Evolutionary conservation across 2,113 vertebrate species (phyloP).

Genomic region (Thymallus thymallus): DNA sequence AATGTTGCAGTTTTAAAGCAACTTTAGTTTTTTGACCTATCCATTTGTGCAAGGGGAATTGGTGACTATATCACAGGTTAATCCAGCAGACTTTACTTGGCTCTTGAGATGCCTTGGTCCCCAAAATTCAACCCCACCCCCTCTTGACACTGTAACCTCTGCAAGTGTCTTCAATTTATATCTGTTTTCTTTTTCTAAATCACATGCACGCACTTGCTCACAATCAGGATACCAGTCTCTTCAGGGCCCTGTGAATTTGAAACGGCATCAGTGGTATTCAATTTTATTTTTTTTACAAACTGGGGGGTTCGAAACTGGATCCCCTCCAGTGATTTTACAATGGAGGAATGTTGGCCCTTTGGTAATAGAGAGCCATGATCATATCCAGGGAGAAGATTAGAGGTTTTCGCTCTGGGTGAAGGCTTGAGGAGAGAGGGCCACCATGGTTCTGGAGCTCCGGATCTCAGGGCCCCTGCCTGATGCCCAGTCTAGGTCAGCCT

Average conservation of each 20-base stretch:
- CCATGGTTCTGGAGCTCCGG: constrained; percentile 66
- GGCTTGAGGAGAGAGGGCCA: constrained; percentile 64
- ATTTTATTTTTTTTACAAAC: too few relatives aligned
- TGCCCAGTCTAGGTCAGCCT: constrained; percentile 50
- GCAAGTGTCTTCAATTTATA: constrained; percentile 2
- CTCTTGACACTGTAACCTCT: background rate
- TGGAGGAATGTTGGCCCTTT: constrained; percentile 2
- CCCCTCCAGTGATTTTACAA: too few relatives aligned
- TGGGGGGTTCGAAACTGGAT: too few relatives aligned
- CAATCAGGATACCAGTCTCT: constrained; percentile 53
- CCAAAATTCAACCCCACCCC: background rate
- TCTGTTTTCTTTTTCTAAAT: constrained; percentile 21
- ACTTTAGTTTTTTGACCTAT: too few relatives aligned
- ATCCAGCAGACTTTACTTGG: too few relatives aligned
- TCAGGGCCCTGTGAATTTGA: constrained; percentile 31
- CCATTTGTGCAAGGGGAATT: too few relatives aligned
- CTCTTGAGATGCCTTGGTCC: background rate
- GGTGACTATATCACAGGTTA: too few relatives aligned
- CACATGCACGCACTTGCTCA: constrained; percentile 15
- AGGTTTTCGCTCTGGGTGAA: constrained; percentile 75
- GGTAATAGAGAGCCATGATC: constrained; percentile 70
- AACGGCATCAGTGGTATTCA: constrained; percentile 16
- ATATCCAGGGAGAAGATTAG: constrained; percentile 72
- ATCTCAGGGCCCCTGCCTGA: constrained; percentile 63
- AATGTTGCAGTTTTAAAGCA: too few relatives aligned